A percentile compares a stretch with the other conserved stretches of the same genome.
Conservation (phyloP, 1,140 invertebrate genomes). For the Bacillus rossius region DNA sequence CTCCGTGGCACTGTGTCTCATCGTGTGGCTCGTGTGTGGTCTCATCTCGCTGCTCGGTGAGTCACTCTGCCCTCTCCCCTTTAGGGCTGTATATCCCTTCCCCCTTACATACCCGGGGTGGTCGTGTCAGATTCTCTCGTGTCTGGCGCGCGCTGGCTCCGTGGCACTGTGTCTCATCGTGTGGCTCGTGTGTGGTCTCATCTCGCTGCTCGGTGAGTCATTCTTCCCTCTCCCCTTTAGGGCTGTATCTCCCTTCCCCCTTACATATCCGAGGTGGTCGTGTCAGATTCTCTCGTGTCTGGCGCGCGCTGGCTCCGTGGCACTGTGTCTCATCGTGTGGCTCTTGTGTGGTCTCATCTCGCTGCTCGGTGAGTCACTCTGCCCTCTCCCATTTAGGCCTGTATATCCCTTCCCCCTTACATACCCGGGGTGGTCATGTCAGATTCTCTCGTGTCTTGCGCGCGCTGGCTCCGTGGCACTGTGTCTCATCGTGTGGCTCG, state of each 20-base stretch:
- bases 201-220: slow-evolving; percentile 74
- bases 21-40: slow-evolving; percentile 80
- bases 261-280: too few relatives aligned
- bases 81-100: too few relatives aligned
- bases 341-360: slow-evolving; percentile 73
- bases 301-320: slow-evolving; percentile 73
- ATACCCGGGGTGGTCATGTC: too few relatives aligned
- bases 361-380: slow-evolving; percentile 68
- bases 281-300: too few relatives aligned
- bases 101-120: too few relatives aligned
- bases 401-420: too few relatives aligned
- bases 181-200: slow-evolving; percentile 74
- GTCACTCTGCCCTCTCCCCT: too few relatives aligned
- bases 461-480: slow-evolving; percentile 77
- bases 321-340: slow-evolving; percentile 78
- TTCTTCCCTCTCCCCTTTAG: too few relatives aligned
- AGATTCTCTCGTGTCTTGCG: too few relatives aligned
- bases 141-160: slow-evolving; percentile 71
- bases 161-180: slow-evolving; percentile 76
- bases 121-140: too few relatives aligned
- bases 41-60: slow-evolving; percentile 73
- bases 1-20: slow-evolving; percentile 73
- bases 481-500: slow-evolving; percentile 74
- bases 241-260: too few relatives aligned
- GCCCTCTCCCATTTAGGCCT: too few relatives aligned